Percentiles rank a stretch among this genome's conserved stretches.
These are phyloP conservation scores for Pogonomyrmex barbatus DNA, from an alignment of 1,140 invertebrate genomes.

Conservation along the genomic window DNA sequence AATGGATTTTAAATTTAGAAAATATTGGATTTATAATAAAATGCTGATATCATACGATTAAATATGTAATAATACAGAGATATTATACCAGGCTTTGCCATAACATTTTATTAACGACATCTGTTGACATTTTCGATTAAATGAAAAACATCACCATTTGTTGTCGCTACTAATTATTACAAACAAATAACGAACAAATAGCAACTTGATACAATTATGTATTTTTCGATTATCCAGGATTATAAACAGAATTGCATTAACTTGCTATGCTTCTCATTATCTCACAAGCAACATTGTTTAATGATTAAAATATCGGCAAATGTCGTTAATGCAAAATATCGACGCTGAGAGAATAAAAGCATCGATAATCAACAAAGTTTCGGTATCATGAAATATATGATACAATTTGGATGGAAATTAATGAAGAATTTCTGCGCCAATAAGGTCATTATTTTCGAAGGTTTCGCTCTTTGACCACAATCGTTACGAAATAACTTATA, in stretches of 20 bases:
- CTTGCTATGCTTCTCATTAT: conserved; percentile 46
- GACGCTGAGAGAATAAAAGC: conserved; percentile 1
- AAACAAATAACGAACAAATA: conserved; percentile 28
- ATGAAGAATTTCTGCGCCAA: background rate
- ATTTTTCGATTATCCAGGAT: conserved; percentile 46
- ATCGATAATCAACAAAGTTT: conserved; percentile 32
- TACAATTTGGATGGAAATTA: background rate
- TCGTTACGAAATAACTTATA: background rate
- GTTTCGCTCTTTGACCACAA: background rate
- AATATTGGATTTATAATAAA: conserved; percentile 2
- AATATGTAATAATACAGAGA: background rate
- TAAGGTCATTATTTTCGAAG: background rate
- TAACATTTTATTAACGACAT: conserved; percentile 38
- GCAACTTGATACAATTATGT: conserved; percentile 35
- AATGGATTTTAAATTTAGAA: conserved; percentile 12
- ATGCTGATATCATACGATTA: background rate
- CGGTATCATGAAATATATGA: conserved; percentile 5
- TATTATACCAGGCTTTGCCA: conserved; percentile 5
- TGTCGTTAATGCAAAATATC: conserved; percentile 50
- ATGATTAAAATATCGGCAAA: conserved; percentile 54
- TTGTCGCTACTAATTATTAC: conserved; percentile 36
- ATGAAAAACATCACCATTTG: conserved; percentile 46
- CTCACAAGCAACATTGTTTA: conserved; percentile 35
- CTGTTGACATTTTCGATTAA: conserved; percentile 10
- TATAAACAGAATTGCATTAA: conserved; percentile 43